A percentile compares a stretch with the other conserved stretches of the same genome.
Conservation (phyloP, 1,140 invertebrate genomes). For the Streblospio benedicti region DNA sequence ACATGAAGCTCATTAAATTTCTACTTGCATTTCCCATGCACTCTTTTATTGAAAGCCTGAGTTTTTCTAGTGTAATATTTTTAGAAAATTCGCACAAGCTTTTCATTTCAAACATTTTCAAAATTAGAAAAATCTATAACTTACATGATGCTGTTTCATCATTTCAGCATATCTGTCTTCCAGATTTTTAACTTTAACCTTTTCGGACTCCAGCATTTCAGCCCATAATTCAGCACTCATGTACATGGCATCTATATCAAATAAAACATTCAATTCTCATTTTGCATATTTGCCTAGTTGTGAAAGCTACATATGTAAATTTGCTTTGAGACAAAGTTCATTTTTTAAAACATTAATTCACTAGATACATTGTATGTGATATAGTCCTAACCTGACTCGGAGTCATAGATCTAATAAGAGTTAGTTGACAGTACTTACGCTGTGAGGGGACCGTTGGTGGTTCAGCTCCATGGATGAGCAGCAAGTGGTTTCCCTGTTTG, state of each 20-base stretch:
- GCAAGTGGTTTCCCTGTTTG: constrained; percentile 5
- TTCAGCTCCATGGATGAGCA: constrained; percentile 13
- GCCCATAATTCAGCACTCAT: constrained; percentile 15
- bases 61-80: no score
- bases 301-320: no score
- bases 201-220: constrained; percentile 14
- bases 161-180: constrained; percentile 13
- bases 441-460: constrained; percentile 10
- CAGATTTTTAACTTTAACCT: constrained; percentile 16
- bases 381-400: no score
- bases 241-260: constrained; percentile 12
- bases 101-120: neutral
- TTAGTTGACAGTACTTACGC: constrained; percentile 8
- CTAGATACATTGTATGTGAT: no score
- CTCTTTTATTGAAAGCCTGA: no score
- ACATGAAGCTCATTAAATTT: no score
- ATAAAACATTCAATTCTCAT: neutral
- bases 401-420: no score
- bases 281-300: no score
- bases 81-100: neutral
- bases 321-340: no score
- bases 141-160: constrained; percentile 6
- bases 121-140: neutral
- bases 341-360: no score
- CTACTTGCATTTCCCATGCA: no score